Base-by-base conservation (phyloP, 2,888 invertebrate species). In the Margaritifera margaritifera region DNA sequence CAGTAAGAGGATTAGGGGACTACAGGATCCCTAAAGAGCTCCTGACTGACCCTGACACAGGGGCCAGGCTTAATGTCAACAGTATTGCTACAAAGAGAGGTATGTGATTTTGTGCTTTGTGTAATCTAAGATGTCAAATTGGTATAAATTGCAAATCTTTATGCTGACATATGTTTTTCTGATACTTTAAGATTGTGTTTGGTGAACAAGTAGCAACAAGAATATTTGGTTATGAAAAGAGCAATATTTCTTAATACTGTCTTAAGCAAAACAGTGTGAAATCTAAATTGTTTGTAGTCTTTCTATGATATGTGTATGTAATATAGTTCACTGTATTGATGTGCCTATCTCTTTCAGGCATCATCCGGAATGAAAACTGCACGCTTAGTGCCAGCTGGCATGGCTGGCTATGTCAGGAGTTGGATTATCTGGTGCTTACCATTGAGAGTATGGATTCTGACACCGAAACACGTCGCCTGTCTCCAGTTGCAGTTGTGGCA, bases 401-500 rank as follows among this genome's bases (percentile, higher is more conserved):
- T 42, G 88, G 84, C 4, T 87, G 83, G 63, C 74, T 81, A 53
- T 88, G 88, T 73, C 64, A 60, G 8, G 69, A 72, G 6, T 71
- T 77, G 22, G 70, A 83, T 59, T 86, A 88, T 66, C 73, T 79
- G 59, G 79, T 87, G 82, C 66, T 88, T 63, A 71, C 83, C 8
- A 79, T 88, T 20, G 87, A 88, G 72, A 88, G 84, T 67, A 81
- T 87, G 84, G 88, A 88, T 68, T 42, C 69, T 1, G 88, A 88
- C 71, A 87, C 87, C 18, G 88, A 88, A 72, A 84, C 83, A 0
- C 77, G 88, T 6, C 75, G 88, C 4, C 74, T 88, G 6, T 87
- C 87, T 1, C 88, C 88, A 0, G 84, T 88, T 0, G 85, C 84
- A n/a, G 24, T 68, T 19, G 8, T 64, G 25, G 74, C 75, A 4